Base-by-base conservation (phyloP, 2,888 invertebrate genomes). In the Apomyelois bistriatella region DNA sequence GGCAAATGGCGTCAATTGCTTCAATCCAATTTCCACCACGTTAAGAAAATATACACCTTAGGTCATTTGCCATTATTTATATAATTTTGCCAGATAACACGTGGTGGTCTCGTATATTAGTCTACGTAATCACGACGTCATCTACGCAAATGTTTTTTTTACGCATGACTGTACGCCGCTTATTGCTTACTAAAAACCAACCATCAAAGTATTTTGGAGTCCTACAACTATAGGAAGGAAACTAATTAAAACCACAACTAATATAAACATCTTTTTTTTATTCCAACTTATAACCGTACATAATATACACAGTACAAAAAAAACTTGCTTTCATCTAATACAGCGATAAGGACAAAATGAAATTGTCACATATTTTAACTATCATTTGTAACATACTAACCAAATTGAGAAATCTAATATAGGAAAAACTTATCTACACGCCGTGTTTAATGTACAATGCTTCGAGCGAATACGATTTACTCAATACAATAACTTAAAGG, bases 231-330 rank as follows among this genome's bases (percentile, higher is more conserved):
- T n/a, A 17, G 22, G 42, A 50, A 55, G 7, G 32, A 7, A 51
- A 58, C 48, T 69, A 76, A 74, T 65, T 62, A 74, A 80, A 79
- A 78, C 68, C 62, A 82, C 72, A 64, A 58, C 66, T 86, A 85
- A 86, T 89, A 89, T 89, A 89, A 89, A 88, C 89, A 89, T 89
- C 87, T 88, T 90, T 86, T n/a, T 82, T 90, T 89, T 89, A 88
- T 89, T 88, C 85, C 89, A 89, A 88, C 89, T 93, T 94, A 93
- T 93, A 93, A 93, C 93, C 93, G 93, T 94, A 94, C 94, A 94
- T 94, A 88, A 90, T 91, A 94, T 94, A 94, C 94, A 94, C 94
- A 94, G 94, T 94, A 94, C 94, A 94, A 94, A 94, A 94, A 93
- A 94, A 93, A 93, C 80, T 84, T 86, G 92, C 91, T 89, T 90